Percentiles rank a stretch among this genome's conserved stretches.
These are phyloP conservation scores for Perdita meconis DNA, from an alignment of 2,888 invertebrate species.

Conservation along the genomic window DNA sequence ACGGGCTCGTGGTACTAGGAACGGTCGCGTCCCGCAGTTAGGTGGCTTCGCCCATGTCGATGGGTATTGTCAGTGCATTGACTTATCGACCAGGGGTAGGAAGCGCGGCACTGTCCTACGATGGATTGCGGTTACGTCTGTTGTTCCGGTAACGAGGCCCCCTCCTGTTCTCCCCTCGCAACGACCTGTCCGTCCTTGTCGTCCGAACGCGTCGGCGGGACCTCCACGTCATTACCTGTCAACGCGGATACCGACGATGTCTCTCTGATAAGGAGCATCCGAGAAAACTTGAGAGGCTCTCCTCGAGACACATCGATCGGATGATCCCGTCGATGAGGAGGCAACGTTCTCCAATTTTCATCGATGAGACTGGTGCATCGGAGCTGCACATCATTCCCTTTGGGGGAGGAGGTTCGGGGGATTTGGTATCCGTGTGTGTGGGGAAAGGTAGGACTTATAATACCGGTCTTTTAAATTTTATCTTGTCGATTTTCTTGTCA, in stretches of 20 bases:
- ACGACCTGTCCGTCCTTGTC: conserved; percentile 60
- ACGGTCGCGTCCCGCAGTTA: conserved; percentile 61
- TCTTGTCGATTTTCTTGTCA: too few relatives aligned
- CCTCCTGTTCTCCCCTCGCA: conserved; percentile 15
- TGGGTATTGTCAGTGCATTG: conserved; percentile 76
- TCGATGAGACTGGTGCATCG: neutral
- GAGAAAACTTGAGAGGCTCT: conserved; percentile 50
- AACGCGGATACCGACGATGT: conserved; percentile 50
- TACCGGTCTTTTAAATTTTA: too few relatives aligned
- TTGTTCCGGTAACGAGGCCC: conserved; percentile 71
- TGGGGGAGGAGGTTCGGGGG: neutral
- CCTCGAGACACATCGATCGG: conserved; percentile 39
- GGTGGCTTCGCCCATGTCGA: conserved; percentile 72
- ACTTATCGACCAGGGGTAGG: conserved; percentile 71
- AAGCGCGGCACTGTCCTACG: conserved; percentile 69
- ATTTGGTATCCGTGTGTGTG: neutral
- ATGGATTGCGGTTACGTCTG: conserved; percentile 76
- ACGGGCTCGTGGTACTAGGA: conserved; percentile 42
- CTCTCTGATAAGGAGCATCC: conserved; percentile 47
- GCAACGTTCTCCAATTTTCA: conserved; percentile 44
- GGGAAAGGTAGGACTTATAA: neutral
- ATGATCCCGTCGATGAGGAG: conserved; percentile 27
- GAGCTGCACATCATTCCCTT: neutral
- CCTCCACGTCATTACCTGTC: conserved; percentile 65
- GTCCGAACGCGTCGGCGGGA: conserved; percentile 27